Conservation (phyloP, 2,797 vertebrate genomes). For the Typhlichthys subterraneus region DNA sequence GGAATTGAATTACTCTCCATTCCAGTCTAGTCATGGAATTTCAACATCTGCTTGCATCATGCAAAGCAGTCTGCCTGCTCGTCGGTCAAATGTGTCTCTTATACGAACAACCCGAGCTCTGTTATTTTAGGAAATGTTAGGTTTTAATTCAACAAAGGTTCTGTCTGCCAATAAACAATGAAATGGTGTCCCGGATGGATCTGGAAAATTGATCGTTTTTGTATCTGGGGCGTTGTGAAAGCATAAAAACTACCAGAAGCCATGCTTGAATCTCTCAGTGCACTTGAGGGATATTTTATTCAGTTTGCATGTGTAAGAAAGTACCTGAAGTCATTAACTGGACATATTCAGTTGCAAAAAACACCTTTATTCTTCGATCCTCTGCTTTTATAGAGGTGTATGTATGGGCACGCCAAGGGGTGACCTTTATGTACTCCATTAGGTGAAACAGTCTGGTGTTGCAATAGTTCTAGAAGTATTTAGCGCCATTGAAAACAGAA, state of each 20-base stretch:
- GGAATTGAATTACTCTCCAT: conserved; percentile 24
- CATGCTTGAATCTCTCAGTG: conserved; percentile 21
- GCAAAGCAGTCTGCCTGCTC: conserved; percentile 43
- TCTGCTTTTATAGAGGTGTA: too few species aligned
- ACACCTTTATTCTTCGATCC: too few species aligned
- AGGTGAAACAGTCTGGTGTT: too few species aligned
- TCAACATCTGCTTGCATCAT: conserved; percentile 67
- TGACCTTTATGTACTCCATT: too few species aligned
- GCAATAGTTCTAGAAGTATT: too few species aligned
- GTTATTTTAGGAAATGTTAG: conserved; percentile 31
- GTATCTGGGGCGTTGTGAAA: conserved; percentile 43
- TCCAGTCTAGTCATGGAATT: conserved; percentile 52
- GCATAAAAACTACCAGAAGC: conserved; percentile 39
- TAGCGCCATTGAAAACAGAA: too few species aligned
- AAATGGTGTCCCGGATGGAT: conserved; percentile 23
- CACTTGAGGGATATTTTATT: background rate
- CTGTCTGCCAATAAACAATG: conserved; percentile 58
- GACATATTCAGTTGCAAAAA: too few species aligned
- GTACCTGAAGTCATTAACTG: too few species aligned
- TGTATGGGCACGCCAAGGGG: too few species aligned
- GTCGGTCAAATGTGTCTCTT: conserved; percentile 41
- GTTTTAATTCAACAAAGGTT: conserved; percentile 53
- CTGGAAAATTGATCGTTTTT: conserved; percentile 40
- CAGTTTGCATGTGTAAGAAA: background rate
- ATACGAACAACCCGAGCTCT: conserved; percentile 36